Evolutionary conservation across 1,140 invertebrate species (phyloP).

Genomic region (Vanessa tameamea): DNA sequence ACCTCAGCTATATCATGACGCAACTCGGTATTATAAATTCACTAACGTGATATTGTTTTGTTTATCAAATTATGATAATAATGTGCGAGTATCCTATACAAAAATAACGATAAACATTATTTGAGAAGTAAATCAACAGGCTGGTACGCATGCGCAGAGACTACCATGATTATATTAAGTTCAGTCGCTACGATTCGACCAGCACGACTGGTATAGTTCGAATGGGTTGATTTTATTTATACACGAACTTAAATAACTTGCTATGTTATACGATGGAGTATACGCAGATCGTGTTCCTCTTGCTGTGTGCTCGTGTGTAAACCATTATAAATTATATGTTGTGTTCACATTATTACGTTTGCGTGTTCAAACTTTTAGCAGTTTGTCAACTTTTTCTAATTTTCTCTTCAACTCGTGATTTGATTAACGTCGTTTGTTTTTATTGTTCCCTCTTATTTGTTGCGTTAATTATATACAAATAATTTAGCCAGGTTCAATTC

Average conservation of each 20-base stretch:
- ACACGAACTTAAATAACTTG: constrained; percentile 18
- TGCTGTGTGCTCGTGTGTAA: constrained; percentile 66
- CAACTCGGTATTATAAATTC: too few relatives aligned
- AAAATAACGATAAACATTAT: neutral
- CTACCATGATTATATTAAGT: constrained; percentile 40
- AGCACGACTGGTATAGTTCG: constrained; percentile 41
- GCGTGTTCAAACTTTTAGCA: constrained; percentile 41
- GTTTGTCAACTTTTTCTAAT: constrained; percentile 33
- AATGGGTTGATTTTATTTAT: neutral
- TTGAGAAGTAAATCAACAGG: constrained; percentile 57
- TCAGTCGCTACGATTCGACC: constrained; percentile 49
- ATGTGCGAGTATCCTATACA: too few relatives aligned
- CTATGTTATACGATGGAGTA: constrained; percentile 52
- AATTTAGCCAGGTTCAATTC: too few relatives aligned
- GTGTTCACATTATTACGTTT: constrained; percentile 26
- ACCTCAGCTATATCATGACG: too few relatives aligned
- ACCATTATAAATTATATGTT: constrained; percentile 34
- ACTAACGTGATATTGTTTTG: too few relatives aligned
- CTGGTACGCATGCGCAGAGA: constrained; percentile 54
- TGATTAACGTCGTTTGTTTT: neutral
- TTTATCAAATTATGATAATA: too few relatives aligned
- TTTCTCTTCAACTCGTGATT: constrained; percentile 1
- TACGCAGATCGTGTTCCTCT: constrained; percentile 53
- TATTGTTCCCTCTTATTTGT: neutral
- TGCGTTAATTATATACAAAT: too few relatives aligned